phyloP scores from a whole-genome alignment of 2,888 invertebrate genomes.

The Brenthis hecate region DNA sequence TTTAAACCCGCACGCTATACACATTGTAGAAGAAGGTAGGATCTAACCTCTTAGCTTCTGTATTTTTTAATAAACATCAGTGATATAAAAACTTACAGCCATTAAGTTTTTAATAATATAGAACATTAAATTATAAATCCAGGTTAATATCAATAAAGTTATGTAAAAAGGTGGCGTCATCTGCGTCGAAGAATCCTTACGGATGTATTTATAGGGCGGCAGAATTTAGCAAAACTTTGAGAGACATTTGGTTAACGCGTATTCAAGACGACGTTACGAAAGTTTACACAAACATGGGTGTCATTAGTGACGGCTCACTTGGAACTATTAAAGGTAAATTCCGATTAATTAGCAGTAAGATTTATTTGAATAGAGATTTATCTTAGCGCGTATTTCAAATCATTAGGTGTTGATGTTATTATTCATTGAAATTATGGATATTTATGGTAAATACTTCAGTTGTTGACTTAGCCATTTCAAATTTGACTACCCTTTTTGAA shows the following conservation, averaged over 20 bases:
- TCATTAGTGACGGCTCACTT: constrained; percentile 70
- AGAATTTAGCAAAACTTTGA: constrained; percentile 55
- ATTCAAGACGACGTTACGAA: constrained; percentile 42
- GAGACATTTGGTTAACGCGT: constrained; percentile 58
- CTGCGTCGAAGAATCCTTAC: constrained; percentile 60
- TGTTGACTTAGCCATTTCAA: too few species aligned
- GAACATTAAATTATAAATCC: constrained; percentile 26
- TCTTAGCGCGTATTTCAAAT: too few species aligned
- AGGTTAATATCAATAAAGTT: constrained; percentile 31
- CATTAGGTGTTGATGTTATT: too few species aligned
- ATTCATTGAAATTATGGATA: too few species aligned
- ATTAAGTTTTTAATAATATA: constrained; percentile 29
- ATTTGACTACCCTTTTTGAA: too few species aligned
- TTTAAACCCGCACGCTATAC: too few species aligned
- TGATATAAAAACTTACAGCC: neutral
- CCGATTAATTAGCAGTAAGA: constrained; percentile 14
- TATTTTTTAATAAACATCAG: neutral
- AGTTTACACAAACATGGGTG: constrained; percentile 55
- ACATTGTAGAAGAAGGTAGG: too few species aligned
- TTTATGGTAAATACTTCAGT: too few species aligned
- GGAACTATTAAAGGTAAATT: constrained; percentile 65
- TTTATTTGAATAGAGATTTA: constrained; percentile 1
- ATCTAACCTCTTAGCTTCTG: neutral
- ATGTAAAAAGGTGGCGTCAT: constrained; percentile 47
- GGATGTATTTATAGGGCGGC: constrained; percentile 63